Conservation (phyloP, 2,888 invertebrate genomes). For the Heliconius ismenius region DNA sequence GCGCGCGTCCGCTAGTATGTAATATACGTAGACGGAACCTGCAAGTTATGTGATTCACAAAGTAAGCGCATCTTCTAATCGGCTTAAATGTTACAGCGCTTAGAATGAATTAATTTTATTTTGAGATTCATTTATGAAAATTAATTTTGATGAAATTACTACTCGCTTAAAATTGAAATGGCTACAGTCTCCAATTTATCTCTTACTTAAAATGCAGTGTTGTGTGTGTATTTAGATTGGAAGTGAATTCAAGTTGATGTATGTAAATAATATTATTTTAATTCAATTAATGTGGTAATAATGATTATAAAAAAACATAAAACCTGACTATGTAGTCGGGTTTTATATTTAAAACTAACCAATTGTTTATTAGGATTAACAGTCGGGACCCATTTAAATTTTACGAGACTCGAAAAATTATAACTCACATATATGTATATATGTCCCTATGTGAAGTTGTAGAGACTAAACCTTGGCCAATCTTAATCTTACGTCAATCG, state of each 20-base stretch:
- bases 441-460: too few relatives aligned
- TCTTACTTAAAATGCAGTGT: neutral
- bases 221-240: neutral
- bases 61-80: constrained; percentile 11
- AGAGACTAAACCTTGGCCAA: too few relatives aligned
- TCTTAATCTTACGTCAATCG: too few relatives aligned
- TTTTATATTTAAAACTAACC: too few relatives aligned
- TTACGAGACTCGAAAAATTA: too few relatives aligned
- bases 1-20: too few relatives aligned
- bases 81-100: neutral
- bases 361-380: too few relatives aligned
- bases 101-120: constrained; percentile 8
- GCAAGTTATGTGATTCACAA: neutral
- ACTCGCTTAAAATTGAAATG: neutral
- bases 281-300: neutral
- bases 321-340: too few relatives aligned
- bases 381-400: too few relatives aligned
- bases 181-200: neutral
- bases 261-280: neutral
- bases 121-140: neutral
- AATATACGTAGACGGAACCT: neutral
- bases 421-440: too few relatives aligned
- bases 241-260: neutral
- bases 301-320: neutral
- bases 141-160: neutral